Evolutionary conservation across 2,113 vertebrate species (phyloP).

Genomic region (Pelecanus crispus): DNA sequence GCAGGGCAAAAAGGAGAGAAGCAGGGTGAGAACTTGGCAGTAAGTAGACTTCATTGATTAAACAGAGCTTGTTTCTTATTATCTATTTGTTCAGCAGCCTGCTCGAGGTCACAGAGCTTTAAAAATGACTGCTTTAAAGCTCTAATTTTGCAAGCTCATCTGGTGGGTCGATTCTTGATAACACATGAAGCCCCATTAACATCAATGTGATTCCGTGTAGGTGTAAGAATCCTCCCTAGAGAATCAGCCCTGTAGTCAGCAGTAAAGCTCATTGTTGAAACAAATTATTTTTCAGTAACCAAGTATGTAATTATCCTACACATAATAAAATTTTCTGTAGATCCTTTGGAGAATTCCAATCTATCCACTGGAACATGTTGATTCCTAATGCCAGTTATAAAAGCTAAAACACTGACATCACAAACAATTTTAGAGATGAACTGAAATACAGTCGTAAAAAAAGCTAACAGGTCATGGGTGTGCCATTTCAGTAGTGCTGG

Average conservation of each 20-base stretch:
- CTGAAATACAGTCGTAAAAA: slow-evolving; percentile 13
- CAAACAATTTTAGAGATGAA: not conserved
- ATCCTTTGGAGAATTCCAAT: not conserved
- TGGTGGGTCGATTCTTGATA: not conserved
- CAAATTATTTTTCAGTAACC: not conserved
- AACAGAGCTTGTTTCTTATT: not conserved
- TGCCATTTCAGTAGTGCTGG: slow-evolving; percentile 12
- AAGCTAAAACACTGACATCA: slow-evolving; percentile 18
- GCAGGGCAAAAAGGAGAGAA: not conserved
- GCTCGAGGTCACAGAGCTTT: not conserved
- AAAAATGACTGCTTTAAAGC: not conserved
- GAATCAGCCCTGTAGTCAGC: not conserved
- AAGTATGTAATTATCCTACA: not conserved
- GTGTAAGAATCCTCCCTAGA: not conserved
- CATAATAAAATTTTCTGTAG: not conserved
- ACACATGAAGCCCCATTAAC: not conserved
- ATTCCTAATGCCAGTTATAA: not conserved
- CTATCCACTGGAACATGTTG: not conserved
- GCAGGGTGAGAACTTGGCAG: not conserved
- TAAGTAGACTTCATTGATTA: not conserved
- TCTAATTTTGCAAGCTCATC: not conserved
- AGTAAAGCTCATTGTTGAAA: not conserved
- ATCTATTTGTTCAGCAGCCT: not conserved
- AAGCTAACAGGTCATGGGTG: not conserved
- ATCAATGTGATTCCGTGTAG: not conserved